Conservation (phyloP, 2,797 vertebrate species). For the Huso huso region DNA sequence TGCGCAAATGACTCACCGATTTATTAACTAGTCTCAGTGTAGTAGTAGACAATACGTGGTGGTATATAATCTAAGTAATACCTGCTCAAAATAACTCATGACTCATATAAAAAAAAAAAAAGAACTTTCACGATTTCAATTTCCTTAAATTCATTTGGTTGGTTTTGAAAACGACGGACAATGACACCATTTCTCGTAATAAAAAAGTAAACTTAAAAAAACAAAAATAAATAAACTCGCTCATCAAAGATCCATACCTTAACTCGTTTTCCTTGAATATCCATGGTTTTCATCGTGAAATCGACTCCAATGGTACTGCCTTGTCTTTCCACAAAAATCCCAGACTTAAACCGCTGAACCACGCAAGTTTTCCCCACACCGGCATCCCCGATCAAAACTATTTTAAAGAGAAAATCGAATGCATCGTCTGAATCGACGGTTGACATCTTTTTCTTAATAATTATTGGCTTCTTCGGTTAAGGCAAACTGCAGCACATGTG, state of each 20-base stretch:
- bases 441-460: conserved; percentile 23
- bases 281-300: conserved; percentile 77
- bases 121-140: too few relatives aligned
- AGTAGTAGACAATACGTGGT: too few relatives aligned
- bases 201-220: neutral
- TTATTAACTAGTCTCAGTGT: too few relatives aligned
- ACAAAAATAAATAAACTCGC: neutral
- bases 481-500: too few relatives aligned
- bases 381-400: conserved; percentile 73
- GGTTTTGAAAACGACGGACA: neutral
- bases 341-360: conserved; percentile 74
- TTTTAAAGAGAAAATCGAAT: conserved; percentile 73
- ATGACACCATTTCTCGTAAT: neutral
- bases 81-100: too few relatives aligned
- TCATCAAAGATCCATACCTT: conserved; percentile 51
- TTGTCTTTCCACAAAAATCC: conserved; percentile 67
- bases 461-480: neutral
- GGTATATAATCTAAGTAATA: too few relatives aligned
- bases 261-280: conserved; percentile 70
- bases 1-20: too few relatives aligned
- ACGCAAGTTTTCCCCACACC: conserved; percentile 78
- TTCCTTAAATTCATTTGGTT: too few relatives aligned
- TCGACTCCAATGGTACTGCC: conserved; percentile 77
- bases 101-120: too few relatives aligned
- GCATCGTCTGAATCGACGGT: conserved; percentile 57